Percentiles rank a stretch among this genome's conserved stretches.
These are phyloP conservation scores for Hemitrygon akajei DNA, from an alignment of 2,797 vertebrate genomes.

Conservation along the genomic window DNA sequence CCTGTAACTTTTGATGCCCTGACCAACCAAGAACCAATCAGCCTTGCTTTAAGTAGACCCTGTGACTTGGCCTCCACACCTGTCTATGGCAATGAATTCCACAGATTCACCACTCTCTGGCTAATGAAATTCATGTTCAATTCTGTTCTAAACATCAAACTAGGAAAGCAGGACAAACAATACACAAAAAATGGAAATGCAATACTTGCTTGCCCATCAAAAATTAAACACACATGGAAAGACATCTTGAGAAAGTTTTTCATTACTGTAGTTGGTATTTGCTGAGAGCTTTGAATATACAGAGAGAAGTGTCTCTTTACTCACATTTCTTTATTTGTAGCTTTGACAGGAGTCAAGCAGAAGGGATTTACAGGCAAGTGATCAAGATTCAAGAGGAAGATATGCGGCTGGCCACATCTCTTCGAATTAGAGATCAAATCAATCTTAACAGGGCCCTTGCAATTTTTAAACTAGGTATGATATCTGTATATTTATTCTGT, in stretches of 20 bases:
- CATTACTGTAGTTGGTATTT: neutral
- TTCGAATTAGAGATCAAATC: slow-evolving; percentile 40
- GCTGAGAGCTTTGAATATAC: neutral
- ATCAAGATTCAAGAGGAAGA: slow-evolving; percentile 47
- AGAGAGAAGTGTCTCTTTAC: neutral
- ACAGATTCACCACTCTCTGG: too few species aligned
- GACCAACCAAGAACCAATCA: too few species aligned
- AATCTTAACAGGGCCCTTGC: slow-evolving; percentile 44
- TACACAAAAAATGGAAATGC: neutral
- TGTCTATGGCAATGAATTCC: too few species aligned
- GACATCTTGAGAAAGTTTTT: neutral
- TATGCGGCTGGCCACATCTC: slow-evolving; percentile 38
- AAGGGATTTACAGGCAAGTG: slow-evolving; percentile 47
- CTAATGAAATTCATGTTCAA: too few species aligned
- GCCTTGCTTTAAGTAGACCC: too few species aligned
- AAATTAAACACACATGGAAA: too few species aligned
- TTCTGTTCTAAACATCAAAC: too few species aligned
- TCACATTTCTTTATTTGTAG: slow-evolving; percentile 38
- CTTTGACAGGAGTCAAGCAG: slow-evolving; percentile 43
- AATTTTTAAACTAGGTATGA: slow-evolving; percentile 48
- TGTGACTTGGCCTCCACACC: too few species aligned
- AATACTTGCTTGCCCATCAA: neutral
- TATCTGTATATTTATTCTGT: neutral
- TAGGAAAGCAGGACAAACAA: neutral
- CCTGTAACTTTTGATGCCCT: too few species aligned